phyloP scores from a whole-genome alignment of 2,888 invertebrate genomes.

The Cheiracanthium punctorium region DNA sequence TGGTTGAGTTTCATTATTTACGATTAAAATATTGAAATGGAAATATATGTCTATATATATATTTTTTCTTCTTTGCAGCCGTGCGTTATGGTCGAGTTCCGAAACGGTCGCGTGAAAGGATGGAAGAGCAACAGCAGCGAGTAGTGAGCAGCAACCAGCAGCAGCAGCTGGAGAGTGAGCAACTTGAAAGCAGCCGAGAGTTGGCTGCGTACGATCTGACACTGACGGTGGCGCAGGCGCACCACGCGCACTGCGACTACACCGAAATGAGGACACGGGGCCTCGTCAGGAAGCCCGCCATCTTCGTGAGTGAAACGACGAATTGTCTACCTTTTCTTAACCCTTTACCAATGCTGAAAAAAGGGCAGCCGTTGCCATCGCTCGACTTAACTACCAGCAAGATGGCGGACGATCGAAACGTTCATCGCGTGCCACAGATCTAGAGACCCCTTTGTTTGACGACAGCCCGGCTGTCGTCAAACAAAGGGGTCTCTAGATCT shows the following conservation, averaged over 20 bases:
- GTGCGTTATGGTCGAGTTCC: conserved; percentile 97
- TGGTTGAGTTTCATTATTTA: too few species aligned
- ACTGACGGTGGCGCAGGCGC: conserved; percentile 86
- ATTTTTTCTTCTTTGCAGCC: conserved; percentile 80
- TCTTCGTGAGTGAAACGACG: conserved; percentile 80
- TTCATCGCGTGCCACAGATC: too few species aligned
- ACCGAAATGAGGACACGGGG: conserved; percentile 88
- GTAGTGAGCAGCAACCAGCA: conserved; percentile 24
- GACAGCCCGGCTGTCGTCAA: too few species aligned
- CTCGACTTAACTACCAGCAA: too few species aligned
- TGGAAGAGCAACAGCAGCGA: conserved; percentile 77
- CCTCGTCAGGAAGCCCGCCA: conserved; percentile 83
- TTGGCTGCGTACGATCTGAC: conserved; percentile 87
- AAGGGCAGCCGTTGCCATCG: too few species aligned
- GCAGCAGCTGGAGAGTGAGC: conserved; percentile 79
- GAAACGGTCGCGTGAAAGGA: conserved; percentile 90
- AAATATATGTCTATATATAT: too few species aligned
- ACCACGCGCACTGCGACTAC: conserved; percentile 90
- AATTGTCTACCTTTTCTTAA: too few species aligned
- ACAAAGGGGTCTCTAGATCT: too few species aligned
- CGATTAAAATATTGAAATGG: too few species aligned
- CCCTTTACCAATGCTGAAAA: too few species aligned
- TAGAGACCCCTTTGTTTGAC: too few species aligned
- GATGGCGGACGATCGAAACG: too few species aligned
- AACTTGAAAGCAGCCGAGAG: conserved; percentile 75